These are phyloP conservation scores for Nebria brevicollis DNA, from an alignment of 2,888 invertebrate genomes.

Conservation along the genomic window DNA sequence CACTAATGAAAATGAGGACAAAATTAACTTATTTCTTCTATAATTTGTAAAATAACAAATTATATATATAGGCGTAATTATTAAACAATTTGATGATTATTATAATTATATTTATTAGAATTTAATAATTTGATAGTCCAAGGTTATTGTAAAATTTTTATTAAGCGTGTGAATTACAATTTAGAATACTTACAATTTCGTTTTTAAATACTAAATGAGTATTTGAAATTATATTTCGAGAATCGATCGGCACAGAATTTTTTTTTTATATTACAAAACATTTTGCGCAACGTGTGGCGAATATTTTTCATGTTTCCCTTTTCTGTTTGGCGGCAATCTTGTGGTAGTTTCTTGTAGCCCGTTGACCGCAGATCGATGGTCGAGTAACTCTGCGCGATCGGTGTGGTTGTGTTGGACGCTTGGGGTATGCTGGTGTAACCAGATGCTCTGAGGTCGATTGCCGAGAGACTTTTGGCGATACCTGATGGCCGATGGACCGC, in stretches of 20 bases:
- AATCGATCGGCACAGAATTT: slow-evolving; percentile 16
- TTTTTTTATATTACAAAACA: slow-evolving; percentile 18
- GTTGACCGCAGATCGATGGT: not conserved
- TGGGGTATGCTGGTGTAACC: not conserved
- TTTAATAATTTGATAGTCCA: too few species aligned
- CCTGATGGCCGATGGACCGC: not conserved
- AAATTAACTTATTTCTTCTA: too few species aligned
- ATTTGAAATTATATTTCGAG: slow-evolving; percentile 6
- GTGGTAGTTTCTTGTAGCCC: not conserved
- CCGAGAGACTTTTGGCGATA: not conserved
- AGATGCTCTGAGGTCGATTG: not conserved
- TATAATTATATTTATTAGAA: too few species aligned
- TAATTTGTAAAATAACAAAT: too few species aligned
- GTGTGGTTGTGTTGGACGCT: not conserved
- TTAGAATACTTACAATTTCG: not conserved
- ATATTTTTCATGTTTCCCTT: slow-evolving; percentile 23
- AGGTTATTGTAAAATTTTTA: not conserved
- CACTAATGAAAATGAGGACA: too few species aligned
- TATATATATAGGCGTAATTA: too few species aligned
- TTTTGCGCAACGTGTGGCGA: slow-evolving; percentile 3
- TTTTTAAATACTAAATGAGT: not conserved
- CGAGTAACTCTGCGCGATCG: not conserved
- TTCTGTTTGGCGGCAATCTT: not conserved
- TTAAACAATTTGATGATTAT: too few species aligned
- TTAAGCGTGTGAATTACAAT: not conserved